Base-by-base conservation (phyloP, 2,113 vertebrate genomes). In the Clinocottus analis region DNA sequence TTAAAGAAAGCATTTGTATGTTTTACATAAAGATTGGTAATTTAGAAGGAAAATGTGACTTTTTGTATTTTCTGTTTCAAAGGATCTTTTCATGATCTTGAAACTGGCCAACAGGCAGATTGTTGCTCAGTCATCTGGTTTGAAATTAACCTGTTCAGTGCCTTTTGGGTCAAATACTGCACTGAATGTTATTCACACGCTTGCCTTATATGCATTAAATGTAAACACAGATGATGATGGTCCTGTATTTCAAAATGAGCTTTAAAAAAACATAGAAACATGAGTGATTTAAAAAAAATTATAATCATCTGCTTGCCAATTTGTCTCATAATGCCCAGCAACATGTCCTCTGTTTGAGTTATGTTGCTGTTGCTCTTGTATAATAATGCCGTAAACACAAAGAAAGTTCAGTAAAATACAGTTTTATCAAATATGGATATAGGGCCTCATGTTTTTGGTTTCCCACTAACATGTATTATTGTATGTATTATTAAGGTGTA, bases 101-200 rank as follows among this genome's bases (percentile, higher is more conserved):
- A 84, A 55, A 68, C 75, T 53, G 62, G 27, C 59, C 23, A 13
- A 8, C 60, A 69, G 49, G 37, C 45, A 71, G 19, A 58, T 14
- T 29, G 35, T 79, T 13, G 7, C 19, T 66, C 62, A 21, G 35
- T 60, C 66, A 68, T 49, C 67, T 68, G 39, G 27, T 79, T 70
- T 49, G 8, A 64, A 49, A 73, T 76, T 10, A 75, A 76, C 58
- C 27, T 71, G 11, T 71, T 67, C 4, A 76, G 82, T 84, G 87
- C 82, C 73, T 90, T 86, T 59, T 72, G 51, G 53, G 64, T 75
- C 35, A 85, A 74, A 77, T 45, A 19, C 72, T 82, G 64, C 75
- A 77, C 69, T 83, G 37, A 80, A 70, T 77, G 55, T 69, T 31
- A 71, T 75, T 84, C 63, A 87, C 70, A 77, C 51, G 78, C 59